Evolutionary conservation across 53 echinoderm and acorn worm genomes (phyloP).

Genomic region (Zoroaster sp.): DNA sequence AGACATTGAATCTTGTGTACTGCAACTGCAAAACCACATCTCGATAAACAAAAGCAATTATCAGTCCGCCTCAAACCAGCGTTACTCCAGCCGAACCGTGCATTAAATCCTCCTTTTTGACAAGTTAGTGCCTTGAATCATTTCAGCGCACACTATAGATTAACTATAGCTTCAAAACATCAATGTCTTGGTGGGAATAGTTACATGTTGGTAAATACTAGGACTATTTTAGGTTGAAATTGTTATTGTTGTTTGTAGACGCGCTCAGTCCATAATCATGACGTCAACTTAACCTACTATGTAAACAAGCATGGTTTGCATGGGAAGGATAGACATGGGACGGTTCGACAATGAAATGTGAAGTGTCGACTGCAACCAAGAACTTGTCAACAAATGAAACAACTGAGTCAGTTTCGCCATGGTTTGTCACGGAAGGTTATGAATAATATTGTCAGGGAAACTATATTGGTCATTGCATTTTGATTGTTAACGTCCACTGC

Average conservation of each 20-base stretch:
- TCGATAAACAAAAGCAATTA: constrained; percentile 96
- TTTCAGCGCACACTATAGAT: not conserved
- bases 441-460: not conserved
- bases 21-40: constrained; percentile 79
- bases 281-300: constrained; percentile 94
- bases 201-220: not conserved
- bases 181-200: not conserved
- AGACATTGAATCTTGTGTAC: constrained; percentile 80
- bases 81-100: not conserved
- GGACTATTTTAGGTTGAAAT: constrained; percentile 45
- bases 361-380: constrained; percentile 25
- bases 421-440: not conserved
- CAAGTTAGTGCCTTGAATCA: not conserved
- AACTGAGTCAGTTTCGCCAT: not conserved
- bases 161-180: not conserved
- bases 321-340: not conserved
- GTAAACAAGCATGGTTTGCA: constrained; percentile 82
- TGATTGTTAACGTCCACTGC: no score
- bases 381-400: not conserved
- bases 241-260: constrained; percentile 83
- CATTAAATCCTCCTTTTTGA: not conserved
- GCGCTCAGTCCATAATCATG: constrained; percentile 82
- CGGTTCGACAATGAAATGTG: not conserved
- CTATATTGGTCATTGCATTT: not conserved
- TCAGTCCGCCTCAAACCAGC: constrained; percentile 68